These are phyloP conservation scores for Pyrrhosoma nymphula DNA, from an alignment of 2,888 invertebrate species.

Conservation along the genomic window DNA sequence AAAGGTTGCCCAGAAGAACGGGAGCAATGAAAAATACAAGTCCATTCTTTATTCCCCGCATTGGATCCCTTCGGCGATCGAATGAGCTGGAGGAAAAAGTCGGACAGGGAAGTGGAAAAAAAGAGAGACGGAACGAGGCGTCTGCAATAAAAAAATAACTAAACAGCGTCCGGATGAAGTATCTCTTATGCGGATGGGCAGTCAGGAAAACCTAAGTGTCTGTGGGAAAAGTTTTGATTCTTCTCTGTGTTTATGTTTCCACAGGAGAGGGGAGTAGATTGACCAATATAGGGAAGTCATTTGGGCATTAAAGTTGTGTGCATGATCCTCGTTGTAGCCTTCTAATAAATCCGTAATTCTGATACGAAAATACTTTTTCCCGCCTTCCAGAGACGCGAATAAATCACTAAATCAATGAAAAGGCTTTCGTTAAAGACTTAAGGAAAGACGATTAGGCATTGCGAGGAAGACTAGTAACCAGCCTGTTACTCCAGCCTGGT, in stretches of 20 bases:
- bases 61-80: background rate
- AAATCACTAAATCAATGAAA: too few species aligned
- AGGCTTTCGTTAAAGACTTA: too few species aligned
- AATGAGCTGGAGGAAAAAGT: background rate
- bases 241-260: background rate
- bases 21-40: conserved; percentile 26
- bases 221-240: background rate
- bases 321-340: background rate
- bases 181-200: background rate
- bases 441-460: too few species aligned
- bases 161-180: background rate
- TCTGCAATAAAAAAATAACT: background rate
- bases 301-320: background rate
- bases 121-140: background rate
- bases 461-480: too few species aligned
- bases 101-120: background rate
- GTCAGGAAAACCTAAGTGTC: background rate
- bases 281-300: background rate
- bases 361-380: too few species aligned
- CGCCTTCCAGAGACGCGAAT: too few species aligned
- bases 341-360: background rate
- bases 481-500: too few species aligned
- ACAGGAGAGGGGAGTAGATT: background rate
- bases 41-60: background rate
- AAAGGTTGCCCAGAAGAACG: conserved; percentile 8